These are phyloP conservation scores for Microtus montanus DNA, from an alignment of 2,113 vertebrate species.

Conservation along the genomic window DNA sequence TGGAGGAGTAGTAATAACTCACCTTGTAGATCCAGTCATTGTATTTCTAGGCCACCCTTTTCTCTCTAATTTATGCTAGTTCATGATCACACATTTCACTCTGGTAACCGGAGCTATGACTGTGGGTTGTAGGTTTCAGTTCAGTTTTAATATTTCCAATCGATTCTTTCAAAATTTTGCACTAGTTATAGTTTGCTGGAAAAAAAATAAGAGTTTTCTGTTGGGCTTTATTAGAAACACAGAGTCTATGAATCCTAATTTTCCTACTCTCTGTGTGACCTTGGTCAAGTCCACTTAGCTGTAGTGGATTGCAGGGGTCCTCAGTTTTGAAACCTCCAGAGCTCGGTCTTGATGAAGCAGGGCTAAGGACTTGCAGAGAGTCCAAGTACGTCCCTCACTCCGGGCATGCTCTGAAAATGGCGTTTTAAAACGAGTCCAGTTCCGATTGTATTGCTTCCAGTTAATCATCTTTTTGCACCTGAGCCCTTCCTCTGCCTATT, in stretches of 20 bases:
- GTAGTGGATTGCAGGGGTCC: neutral
- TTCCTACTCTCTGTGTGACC: conserved; percentile 48
- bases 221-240: conserved; percentile 39
- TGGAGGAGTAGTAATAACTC: neutral
- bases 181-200: conserved; percentile 44
- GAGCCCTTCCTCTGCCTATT: neutral
- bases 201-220: conserved; percentile 7
- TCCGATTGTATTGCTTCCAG: conserved; percentile 12
- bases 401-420: conserved; percentile 42
- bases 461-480: neutral
- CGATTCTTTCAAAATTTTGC: conserved; percentile 40
- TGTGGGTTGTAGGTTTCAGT: neutral
- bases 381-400: conserved; percentile 27
- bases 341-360: conserved; percentile 1
- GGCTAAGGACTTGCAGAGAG: conserved; percentile 34
- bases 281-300: conserved; percentile 57
- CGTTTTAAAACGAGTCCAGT: conserved; percentile 28
- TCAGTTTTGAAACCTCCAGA: conserved; percentile 41
- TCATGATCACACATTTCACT: neutral
- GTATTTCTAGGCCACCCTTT: conserved; percentile 30
- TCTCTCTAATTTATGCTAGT: conserved; percentile 38
- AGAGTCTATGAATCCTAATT: conserved; percentile 51
- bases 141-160: conserved; percentile 44
- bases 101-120: neutral
- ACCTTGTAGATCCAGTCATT: neutral